Base-by-base conservation (phyloP, 1,140 invertebrate genomes). In the Pteromalus puparum region DNA sequence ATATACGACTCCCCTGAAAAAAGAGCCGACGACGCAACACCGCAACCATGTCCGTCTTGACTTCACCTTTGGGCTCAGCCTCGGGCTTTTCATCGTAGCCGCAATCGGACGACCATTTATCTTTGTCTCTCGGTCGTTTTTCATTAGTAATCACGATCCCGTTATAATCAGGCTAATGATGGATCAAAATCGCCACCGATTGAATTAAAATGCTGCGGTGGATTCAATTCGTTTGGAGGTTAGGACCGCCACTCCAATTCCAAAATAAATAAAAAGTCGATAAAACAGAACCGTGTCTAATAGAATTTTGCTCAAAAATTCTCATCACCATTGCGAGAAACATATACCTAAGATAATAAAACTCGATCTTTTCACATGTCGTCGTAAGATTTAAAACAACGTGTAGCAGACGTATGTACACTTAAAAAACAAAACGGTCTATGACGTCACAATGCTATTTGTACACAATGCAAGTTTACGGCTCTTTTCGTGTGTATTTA, bases 61-160 rank as follows among this genome's bases (percentile, higher is more conserved):
- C 67, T 83, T 83, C 72, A 83, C 75, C 75, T 78, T 83, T 48
- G 30, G n/a, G 67, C 48, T 75, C 38, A 84, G 68, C 34, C 77
- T 81, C 72, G 77, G 12, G 34, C n/a, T 68, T 80, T 30, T 68
- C 74, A 77, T 42, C 61, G 76, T 26, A 9, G n/a, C 12, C 24
- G 83, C 70, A 74, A 80, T 84, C 70, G n/a, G 13, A 28, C n/a
- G 61, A 46, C 4, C 82, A 72, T 72, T 34, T 24, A 68, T 77
- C 53, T 46, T 68, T 34, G 61, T 77, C 73, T n/a, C 46, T 77
- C 73, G 13, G 26, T 42, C 15, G 38, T 70, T 46, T 80, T 70
- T 77, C n/a, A 75, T 75, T 46, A 75, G 21, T 75, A 24, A 67
- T 78, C 53, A n/a, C 18, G 18, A 42, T 18, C 30, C 26, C 7